Base-by-base conservation (phyloP, 2,797 vertebrate species). In the Zalophus californianus region DNA sequence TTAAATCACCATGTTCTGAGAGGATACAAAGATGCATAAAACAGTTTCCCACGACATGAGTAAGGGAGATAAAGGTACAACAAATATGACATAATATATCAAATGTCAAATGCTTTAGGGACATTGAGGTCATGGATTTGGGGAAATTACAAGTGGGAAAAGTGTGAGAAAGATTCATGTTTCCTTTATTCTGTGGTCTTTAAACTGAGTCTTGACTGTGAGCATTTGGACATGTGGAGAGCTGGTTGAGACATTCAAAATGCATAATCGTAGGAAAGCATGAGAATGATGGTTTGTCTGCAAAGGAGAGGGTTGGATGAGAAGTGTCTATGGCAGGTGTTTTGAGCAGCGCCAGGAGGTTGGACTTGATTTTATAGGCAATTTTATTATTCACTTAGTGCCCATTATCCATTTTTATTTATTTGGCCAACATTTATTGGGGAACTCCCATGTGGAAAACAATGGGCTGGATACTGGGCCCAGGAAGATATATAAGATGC, bases 61-160 rank as follows among this genome's bases (percentile, higher is more conserved):
- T 38, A 52, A 92, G 23, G 29, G 84, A 79, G 62, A 72, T 86
- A 96, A 92, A 91, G 41, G 35, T 50, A 54, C 38, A 86, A 86
- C 75, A 96, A 97, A 56, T 60, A 25, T 6, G 8, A 27, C 54
- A 62, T 91, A 91, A 68, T 38, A 72, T 44, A 87, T 84, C 64
- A 94, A 95, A 91, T 73, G 29, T 92, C 83, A 84, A n/a, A 91
- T 87, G 16, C 29, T 85, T 84, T 89, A 54, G 70, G 66, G 60
- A 6, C 58, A 94, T 62, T 72, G 32, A 82, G 44, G 16, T 93
- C n/a, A 97, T 32, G 79, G 48, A 96, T 93, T 88, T 91, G 9
- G 48, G 64, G 5, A 86, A 88, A 95, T 66, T 62, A 50, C 32
- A 97, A 87, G 6, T 50, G 25, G 35, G 25, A 82, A 87, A 91